Evolutionary conservation across 2,888 invertebrate genomes (phyloP).

Genomic region (Ormyrus thymus): DNA sequence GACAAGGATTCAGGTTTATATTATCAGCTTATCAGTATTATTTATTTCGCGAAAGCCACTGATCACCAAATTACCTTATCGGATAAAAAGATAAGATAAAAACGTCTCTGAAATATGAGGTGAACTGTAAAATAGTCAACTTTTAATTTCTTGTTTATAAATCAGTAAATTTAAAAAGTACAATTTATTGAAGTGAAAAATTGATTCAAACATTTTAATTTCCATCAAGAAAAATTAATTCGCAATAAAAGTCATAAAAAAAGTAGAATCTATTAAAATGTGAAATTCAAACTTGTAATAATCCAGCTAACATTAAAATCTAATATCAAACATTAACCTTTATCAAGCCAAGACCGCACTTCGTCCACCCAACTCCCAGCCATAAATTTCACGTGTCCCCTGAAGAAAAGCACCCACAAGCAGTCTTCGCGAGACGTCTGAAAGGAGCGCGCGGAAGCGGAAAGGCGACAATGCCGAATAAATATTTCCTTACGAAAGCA

Average conservation of each 20-base stretch:
- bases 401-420: too few species aligned
- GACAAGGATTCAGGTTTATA: too few species aligned
- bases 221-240: background rate
- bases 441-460: conserved; percentile 16
- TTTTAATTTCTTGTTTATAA: too few species aligned
- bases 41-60: too few species aligned
- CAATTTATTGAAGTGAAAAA: background rate
- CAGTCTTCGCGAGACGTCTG: conserved; percentile 1
- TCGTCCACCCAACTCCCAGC: conserved; percentile 9
- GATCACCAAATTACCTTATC: too few species aligned
- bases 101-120: too few species aligned
- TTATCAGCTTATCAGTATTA: too few species aligned
- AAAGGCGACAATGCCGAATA: conserved; percentile 46
- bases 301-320: too few species aligned
- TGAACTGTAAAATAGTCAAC: too few species aligned
- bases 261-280: too few species aligned
- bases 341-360: conserved; percentile 6
- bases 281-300: too few species aligned
- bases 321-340: background rate
- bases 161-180: background rate
- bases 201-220: background rate
- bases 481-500: conserved; percentile 27
- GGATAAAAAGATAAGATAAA: too few species aligned
- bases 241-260: background rate
- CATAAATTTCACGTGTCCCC: conserved; percentile 19